Evolutionary conservation across 1,140 invertebrate species (phyloP).

Genomic region (Protaetia brevitarsis): DNA sequence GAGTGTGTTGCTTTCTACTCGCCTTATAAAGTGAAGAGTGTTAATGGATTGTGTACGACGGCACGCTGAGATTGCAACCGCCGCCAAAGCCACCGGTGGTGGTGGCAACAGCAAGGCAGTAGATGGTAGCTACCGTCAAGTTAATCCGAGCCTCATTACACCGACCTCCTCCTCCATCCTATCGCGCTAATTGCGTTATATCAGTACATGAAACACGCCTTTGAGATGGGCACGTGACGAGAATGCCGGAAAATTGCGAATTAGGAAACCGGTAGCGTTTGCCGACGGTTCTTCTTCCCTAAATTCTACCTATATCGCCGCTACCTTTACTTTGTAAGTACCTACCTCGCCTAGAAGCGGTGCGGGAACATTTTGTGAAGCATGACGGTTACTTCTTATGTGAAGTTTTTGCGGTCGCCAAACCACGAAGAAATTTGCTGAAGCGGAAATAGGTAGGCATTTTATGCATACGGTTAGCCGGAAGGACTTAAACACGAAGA

Average conservation of each 20-base stretch:
- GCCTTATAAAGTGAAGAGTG: slow-evolving; percentile 21
- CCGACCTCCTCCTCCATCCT: slow-evolving; percentile 17
- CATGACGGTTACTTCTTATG: neutral
- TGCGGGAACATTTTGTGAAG: neutral
- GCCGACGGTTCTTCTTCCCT: neutral
- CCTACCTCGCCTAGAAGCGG: neutral
- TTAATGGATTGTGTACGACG: slow-evolving; percentile 21
- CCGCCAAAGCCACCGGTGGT: neutral
- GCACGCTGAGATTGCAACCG: slow-evolving; percentile 8
- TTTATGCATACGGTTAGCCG: neutral
- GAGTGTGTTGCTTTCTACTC: neutral
- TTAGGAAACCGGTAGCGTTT: slow-evolving; percentile 6
- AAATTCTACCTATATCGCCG: neutral
- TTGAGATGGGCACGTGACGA: slow-evolving; percentile 17
- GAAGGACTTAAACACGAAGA: neutral
- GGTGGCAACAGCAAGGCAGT: neutral
- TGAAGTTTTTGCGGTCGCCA: neutral
- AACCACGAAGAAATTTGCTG: neutral
- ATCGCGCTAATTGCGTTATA: slow-evolving; percentile 21
- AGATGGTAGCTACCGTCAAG: neutral
- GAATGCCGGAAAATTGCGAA: slow-evolving; percentile 11
- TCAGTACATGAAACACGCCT: slow-evolving; percentile 21
- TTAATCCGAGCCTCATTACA: slow-evolving; percentile 22
- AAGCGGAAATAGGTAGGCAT: neutral
- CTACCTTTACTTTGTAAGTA: neutral